phyloP scores from a whole-genome alignment of 1,140 invertebrate species.

The Antheraea mylitta region DNA sequence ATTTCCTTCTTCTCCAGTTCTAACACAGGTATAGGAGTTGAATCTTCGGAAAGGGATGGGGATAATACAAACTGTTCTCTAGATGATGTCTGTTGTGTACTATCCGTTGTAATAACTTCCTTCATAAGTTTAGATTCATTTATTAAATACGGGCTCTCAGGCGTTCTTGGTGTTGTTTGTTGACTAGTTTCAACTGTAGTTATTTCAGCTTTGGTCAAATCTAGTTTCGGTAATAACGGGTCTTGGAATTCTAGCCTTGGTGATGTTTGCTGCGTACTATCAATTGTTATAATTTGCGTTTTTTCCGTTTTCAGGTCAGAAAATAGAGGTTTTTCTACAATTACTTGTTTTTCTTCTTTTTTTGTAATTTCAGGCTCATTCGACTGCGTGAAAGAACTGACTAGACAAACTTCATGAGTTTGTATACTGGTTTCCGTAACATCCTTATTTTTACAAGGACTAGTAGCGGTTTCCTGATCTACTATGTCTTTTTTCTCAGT shows the following conservation, averaged over 20 bases:
- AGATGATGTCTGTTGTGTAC: conserved; percentile 55
- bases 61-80: conserved; percentile 47
- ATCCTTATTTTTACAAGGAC: conserved; percentile 52
- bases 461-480: conserved; percentile 66
- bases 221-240: conserved; percentile 10
- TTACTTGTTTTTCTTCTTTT: conserved; percentile 17
- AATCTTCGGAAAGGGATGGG: conserved; percentile 50
- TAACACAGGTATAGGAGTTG: conserved; percentile 28
- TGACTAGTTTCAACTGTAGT: conserved; percentile 31
- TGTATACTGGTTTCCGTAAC: conserved; percentile 76
- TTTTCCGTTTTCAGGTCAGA: conserved; percentile 21
- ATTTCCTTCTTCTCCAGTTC: conserved; percentile 43
- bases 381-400: conserved; percentile 58
- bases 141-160: conserved; percentile 7
- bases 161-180: conserved; percentile 28
- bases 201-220: conserved; percentile 16
- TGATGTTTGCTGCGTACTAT: conserved; percentile 68
- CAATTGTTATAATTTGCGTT: conserved; percentile 33
- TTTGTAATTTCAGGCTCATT: conserved; percentile 32
- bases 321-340: conserved; percentile 19
- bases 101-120: conserved; percentile 37
- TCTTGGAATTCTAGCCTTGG: conserved; percentile 38
- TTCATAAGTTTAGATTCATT: conserved; percentile 20
- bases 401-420: conserved; percentile 58
- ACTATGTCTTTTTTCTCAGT: conserved; percentile 65